Evolutionary conservation across 2,797 vertebrate species (phyloP), one percentile per base, ranked within the genome.

Genomic region (Phyllotis vaccarum): DNA sequence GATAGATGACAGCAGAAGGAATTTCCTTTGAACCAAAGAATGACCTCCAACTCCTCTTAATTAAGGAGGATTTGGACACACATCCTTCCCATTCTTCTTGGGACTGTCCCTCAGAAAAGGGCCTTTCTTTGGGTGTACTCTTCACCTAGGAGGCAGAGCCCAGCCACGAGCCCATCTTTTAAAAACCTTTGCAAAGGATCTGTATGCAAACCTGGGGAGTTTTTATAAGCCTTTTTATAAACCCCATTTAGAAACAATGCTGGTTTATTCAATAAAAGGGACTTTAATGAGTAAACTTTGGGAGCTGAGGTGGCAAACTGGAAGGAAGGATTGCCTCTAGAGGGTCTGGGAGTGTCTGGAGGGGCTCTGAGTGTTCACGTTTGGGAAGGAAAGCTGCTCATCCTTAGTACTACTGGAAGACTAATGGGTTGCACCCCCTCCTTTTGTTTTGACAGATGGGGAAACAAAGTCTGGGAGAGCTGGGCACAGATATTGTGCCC

Each of bases 211-310:
- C 24, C 92, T 85, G 86, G 54, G n/a, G n/a, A n/a, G n/a, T n/a
- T n/a, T n/a, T n/a, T n/a, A n/a, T n/a, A n/a, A n/a, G n/a, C n/a
- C 66, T 95, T 98, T 96, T 97, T 40, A 95, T 92, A 92, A 96
- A 37, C 93, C 87, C 86, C 89, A 94, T 97, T 91, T 88, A 97
- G 98, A 98, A 97, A 10, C 54, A 97, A 95, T 95, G 54, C 91
- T 96, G 89, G 7, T 96, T 98, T 98, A 95, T 96, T 97, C 97
- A 98, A 96, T 98, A 97, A 98, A 97, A 97, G 97, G 79, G 91
- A 90, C 95, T 96, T 97, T 97, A 98, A 86, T 95, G 97, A 93
- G 70, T 43, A 92, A 95, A 54, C 1, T 19, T 70, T 94, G 88
- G 94, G 95, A 93, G 93, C 17, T 90, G 94, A 93, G 66, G 5